Base-by-base conservation (phyloP, 2,797 vertebrate species). In the Crossoptilon crossoptilon region DNA sequence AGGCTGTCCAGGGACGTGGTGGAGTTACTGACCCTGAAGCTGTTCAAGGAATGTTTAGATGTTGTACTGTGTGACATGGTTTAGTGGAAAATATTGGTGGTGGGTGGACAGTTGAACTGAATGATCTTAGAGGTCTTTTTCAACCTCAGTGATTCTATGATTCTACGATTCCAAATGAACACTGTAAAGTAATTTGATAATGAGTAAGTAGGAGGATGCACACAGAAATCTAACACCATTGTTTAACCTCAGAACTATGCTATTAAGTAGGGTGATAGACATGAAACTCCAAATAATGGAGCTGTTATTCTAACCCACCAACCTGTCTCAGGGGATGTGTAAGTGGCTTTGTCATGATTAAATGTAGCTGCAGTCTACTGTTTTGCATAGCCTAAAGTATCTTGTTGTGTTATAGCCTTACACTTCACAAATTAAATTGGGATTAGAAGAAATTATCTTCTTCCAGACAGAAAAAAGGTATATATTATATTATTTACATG, bases 211-310 rank as follows among this genome's bases (percentile, higher is more conserved):
- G 88, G 72, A 96, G 51, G 44, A 91, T 93, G 80, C 84, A 93
- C 66, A 91, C 51, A 93, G 88, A 87, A 95, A 94, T 93, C 88
- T 93, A 95, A 94, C 66, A 73, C 79, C 33, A 87, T 78, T 95
- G 83, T 96, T 97, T 96, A 96, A 94, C 94, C 93, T 96, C 91
- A 90, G 95, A 96, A 97, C 88, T 97, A 93, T 94, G 95, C 78
- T 97, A 97, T 96, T 94, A 85, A 94, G 89, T 64, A 70, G 91
- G 75, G 76, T 86, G 84, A 93, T 69, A 90, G 95, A 94, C 95
- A 92, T 15, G 78, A 91, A 87, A 18, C 79, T 86, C 66, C 1
- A 1, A 96, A 96, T 96, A 97, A 96, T 94, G 79, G 91, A 97
- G 81, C 90, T 97, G 91, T 96, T 96, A 93, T 94, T 96, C 91